A percentile compares a stretch with the other conserved stretches of the same genome.
These are phyloP conservation scores for Tenthredo mesomela DNA, from an alignment of 2,888 invertebrate species.

Conservation along the genomic window DNA sequence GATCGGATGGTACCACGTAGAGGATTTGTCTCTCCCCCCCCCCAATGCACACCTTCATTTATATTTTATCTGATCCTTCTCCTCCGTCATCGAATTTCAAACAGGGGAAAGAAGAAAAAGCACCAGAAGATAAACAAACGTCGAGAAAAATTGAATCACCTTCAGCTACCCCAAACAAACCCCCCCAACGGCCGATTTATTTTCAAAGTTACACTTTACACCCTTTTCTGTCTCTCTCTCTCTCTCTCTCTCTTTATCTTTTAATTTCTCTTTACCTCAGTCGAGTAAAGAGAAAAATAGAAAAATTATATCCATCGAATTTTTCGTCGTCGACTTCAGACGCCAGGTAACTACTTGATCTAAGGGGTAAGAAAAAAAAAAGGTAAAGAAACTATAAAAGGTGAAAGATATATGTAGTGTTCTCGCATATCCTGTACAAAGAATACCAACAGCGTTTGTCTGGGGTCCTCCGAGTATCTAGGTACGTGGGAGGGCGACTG, in stretches of 20 bases:
- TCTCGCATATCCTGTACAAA: background rate
- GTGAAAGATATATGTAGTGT: background rate
- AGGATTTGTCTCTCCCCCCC: background rate
- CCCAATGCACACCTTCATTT: background rate
- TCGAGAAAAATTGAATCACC: constrained; percentile 25
- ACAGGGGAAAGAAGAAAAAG: background rate
- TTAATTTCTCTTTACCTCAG: background rate
- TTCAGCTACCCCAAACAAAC: constrained; percentile 13
- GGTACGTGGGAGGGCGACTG: constrained; percentile 37
- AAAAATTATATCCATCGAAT: background rate
- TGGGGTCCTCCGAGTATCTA: constrained; percentile 29
- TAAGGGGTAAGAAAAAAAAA: background rate
- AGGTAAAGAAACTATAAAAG: background rate
- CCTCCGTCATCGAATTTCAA: constrained; percentile 8
- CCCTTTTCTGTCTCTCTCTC: background rate
- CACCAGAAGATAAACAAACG: constrained; percentile 28
- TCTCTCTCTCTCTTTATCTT: background rate
- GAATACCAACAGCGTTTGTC: constrained; percentile 38
- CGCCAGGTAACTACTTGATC: background rate
- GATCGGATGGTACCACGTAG: background rate
- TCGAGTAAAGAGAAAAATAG: background rate
- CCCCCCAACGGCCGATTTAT: background rate
- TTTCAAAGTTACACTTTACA: background rate
- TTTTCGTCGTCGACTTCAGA: background rate
- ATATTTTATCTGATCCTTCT: constrained; percentile 8